A percentile compares a stretch with the other conserved stretches of the same genome.
Evolutionary conservation across 2,797 vertebrate genomes (phyloP).

Genomic region (Alosa sapidissima): DNA sequence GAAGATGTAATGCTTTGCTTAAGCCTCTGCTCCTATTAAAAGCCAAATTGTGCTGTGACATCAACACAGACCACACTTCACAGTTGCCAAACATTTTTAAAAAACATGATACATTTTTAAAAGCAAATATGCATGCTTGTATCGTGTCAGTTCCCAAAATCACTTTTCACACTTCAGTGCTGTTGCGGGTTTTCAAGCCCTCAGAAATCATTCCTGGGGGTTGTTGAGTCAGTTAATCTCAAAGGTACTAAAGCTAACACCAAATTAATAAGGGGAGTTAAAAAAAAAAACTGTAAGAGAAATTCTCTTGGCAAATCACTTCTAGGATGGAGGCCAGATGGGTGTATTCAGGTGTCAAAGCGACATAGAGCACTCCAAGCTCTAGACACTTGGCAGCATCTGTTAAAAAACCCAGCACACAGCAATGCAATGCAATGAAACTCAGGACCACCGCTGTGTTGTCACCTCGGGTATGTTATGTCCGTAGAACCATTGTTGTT

Average conservation of each 20-base stretch:
- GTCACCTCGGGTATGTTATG: not conserved
- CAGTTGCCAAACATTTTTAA: constrained; percentile 60
- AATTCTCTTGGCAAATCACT: not conserved
- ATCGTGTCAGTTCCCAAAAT: constrained; percentile 54
- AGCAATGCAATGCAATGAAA: too few species aligned
- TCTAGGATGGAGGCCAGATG: constrained; percentile 35
- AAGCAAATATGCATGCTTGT: constrained; percentile 58
- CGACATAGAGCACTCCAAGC: constrained; percentile 55
- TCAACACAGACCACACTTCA: constrained; percentile 53
- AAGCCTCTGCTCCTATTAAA: constrained; percentile 64
- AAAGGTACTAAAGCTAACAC: constrained; percentile 53
- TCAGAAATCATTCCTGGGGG: constrained; percentile 38
- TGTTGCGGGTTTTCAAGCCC: constrained; percentile 41
- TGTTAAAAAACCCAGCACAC: too few species aligned
- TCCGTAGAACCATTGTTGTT: not conserved
- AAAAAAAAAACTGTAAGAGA: not conserved
- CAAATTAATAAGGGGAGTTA: constrained; percentile 46
- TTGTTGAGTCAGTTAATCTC: constrained; percentile 52
- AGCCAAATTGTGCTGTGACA: constrained; percentile 55
- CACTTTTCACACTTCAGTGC: constrained; percentile 56
- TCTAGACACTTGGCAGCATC: not conserved
- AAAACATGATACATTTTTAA: constrained; percentile 58
- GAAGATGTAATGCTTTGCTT: constrained; percentile 66
- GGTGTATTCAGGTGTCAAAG: constrained; percentile 56
- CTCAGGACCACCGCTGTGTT: not conserved